Evolutionary conservation across 2,888 invertebrate species (phyloP).

Genomic region (Sepiola atlantica): DNA sequence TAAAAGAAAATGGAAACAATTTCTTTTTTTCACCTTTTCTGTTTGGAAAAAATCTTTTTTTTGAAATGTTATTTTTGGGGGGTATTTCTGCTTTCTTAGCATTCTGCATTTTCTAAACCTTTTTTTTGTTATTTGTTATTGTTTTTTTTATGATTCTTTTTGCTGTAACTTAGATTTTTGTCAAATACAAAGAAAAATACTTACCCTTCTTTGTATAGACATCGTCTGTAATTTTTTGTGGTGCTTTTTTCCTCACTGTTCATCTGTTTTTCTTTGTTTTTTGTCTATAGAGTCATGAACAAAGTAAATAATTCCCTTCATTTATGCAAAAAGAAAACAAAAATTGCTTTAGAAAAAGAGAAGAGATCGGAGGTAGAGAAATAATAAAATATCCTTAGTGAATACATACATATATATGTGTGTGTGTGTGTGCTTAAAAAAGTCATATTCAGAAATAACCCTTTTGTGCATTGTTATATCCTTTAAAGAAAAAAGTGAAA

Average conservation of each 20-base stretch:
- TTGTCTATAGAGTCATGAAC: not conserved
- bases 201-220: too few relatives aligned
- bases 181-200: not conserved
- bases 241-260: not conserved
- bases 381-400: not conserved
- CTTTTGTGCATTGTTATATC: not conserved
- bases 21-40: not conserved
- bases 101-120: not conserved
- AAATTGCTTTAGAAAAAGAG: not conserved
- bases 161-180: not conserved
- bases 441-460: not conserved
- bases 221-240: too few relatives aligned
- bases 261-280: not conserved
- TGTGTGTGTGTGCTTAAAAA: not conserved
- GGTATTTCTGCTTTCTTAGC: not conserved
- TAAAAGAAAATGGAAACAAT: not conserved
- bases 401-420: not conserved
- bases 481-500: not conserved
- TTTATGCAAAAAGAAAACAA: not conserved
- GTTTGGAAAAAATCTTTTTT: not conserved
- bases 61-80: not conserved
- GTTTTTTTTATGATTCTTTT: not conserved
- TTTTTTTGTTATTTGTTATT: not conserved
- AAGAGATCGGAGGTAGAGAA: not conserved
- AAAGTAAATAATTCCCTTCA: not conserved